Conservation (phyloP, 1,140 invertebrate genomes). For the Lepidurus packardi region DNA sequence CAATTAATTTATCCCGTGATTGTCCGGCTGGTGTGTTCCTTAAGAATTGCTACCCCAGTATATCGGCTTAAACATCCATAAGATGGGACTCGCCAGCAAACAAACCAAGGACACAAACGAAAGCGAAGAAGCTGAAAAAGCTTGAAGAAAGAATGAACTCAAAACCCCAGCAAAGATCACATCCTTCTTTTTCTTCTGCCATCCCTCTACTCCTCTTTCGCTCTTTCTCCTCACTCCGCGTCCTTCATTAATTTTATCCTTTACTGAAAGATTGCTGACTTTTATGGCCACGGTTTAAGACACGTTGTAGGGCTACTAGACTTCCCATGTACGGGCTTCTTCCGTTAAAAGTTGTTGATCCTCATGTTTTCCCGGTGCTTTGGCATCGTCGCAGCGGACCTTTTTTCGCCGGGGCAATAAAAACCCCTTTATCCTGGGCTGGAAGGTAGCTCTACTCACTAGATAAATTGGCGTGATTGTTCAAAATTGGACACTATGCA, state of each 20-base stretch:
- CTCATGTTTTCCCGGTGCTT: background rate
- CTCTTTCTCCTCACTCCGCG: background rate
- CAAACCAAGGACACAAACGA: no score
- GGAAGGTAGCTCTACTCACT: background rate
- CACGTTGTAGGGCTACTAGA: background rate
- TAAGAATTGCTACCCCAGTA: background rate
- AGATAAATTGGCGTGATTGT: slow-evolving; percentile 19
- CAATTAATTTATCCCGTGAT: slow-evolving; percentile 5
- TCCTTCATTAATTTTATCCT: slow-evolving; percentile 15
- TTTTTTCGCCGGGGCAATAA: background rate
- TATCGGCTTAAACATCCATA: no score
- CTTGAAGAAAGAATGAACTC: no score
- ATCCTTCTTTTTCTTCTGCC: no score
- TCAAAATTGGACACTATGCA: background rate
- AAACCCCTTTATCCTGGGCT: background rate
- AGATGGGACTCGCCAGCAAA: no score
- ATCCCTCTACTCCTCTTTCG: no score
- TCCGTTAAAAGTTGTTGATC: background rate
- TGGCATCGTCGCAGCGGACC: background rate
- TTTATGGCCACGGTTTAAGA: slow-evolving; percentile 19
- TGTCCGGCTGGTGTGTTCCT: background rate
- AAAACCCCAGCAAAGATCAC: no score
- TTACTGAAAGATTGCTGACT: slow-evolving; percentile 19
- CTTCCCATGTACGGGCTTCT: background rate
- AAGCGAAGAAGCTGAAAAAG: no score